Evolutionary conservation across 2,797 vertebrate species (phyloP).

Genomic region (Tarsius wallacei): DNA sequence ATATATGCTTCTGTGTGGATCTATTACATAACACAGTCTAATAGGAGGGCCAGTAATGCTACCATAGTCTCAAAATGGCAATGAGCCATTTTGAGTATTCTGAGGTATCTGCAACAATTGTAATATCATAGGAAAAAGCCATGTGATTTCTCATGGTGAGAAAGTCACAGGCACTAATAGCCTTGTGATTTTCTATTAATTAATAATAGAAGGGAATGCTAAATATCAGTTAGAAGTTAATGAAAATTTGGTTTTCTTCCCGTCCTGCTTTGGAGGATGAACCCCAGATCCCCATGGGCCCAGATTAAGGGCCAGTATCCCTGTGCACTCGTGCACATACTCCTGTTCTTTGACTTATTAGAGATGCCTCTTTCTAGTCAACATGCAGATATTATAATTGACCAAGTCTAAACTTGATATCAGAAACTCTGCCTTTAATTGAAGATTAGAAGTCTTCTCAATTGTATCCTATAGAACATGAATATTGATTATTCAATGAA

Average conservation of each 20-base stretch:
- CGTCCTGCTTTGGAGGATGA: neutral
- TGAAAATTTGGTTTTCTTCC: neutral
- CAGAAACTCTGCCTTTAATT: conserved; percentile 51
- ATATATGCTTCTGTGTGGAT: neutral
- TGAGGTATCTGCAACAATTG: no score
- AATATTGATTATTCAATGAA: neutral
- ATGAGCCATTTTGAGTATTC: neutral
- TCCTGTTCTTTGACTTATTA: neutral
- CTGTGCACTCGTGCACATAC: rapidly evolving
- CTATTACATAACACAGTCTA: neutral
- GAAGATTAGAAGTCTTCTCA: neutral
- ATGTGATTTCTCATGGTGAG: neutral
- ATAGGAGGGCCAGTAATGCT: neutral
- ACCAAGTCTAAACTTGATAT: neutral
- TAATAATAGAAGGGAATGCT: neutral
- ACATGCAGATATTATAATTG: neutral
- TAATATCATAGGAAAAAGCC: neutral
- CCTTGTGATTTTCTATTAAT: neutral
- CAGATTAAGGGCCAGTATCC: neutral
- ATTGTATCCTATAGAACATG: neutral
- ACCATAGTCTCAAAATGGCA: neutral
- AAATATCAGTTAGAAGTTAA: neutral
- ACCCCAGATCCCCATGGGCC: neutral
- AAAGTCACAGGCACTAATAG: neutral
- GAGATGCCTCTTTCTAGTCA: neutral